phyloP scores from a whole-genome alignment of 2,113 vertebrate species.

The Himantopus leucocephalus region DNA sequence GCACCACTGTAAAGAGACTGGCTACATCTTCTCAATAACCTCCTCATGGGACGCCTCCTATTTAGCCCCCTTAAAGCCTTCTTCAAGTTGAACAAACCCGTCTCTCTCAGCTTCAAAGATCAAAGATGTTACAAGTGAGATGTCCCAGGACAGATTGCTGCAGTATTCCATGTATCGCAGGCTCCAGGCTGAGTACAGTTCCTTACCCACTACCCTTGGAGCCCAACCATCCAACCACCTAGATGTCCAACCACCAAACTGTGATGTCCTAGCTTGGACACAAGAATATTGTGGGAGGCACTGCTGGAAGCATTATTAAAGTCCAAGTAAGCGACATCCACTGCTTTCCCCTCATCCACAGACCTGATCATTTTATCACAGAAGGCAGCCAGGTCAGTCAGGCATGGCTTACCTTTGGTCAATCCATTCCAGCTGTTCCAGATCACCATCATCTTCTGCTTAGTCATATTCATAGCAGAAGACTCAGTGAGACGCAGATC shows the following conservation, averaged over 20 bases:
- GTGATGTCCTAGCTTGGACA: not conserved
- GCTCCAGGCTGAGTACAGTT: not conserved
- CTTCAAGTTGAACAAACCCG: not conserved
- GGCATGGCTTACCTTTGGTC: not conserved
- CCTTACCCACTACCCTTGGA: not conserved
- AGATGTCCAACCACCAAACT: not conserved
- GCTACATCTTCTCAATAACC: not conserved
- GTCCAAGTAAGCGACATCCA: not conserved
- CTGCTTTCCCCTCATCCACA: not conserved
- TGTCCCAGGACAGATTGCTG: not conserved
- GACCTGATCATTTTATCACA: not conserved
- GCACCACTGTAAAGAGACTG: not conserved
- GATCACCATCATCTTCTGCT: not conserved
- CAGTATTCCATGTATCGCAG: fast-evolving
- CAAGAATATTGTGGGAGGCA: not conserved
- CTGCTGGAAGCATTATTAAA: not conserved
- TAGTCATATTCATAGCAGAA: not conserved
- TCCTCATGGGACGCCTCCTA: not conserved
- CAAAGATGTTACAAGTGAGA: not conserved
- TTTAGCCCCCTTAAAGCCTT: not conserved
- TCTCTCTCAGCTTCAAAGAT: not conserved
- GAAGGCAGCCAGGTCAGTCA: not conserved
- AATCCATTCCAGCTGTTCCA: not conserved
- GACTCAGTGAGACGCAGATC: not conserved
- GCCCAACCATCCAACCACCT: not conserved